Evolutionary conservation across 2,888 invertebrate genomes (phyloP).

Genomic region (Bimastos eiseni): DNA sequence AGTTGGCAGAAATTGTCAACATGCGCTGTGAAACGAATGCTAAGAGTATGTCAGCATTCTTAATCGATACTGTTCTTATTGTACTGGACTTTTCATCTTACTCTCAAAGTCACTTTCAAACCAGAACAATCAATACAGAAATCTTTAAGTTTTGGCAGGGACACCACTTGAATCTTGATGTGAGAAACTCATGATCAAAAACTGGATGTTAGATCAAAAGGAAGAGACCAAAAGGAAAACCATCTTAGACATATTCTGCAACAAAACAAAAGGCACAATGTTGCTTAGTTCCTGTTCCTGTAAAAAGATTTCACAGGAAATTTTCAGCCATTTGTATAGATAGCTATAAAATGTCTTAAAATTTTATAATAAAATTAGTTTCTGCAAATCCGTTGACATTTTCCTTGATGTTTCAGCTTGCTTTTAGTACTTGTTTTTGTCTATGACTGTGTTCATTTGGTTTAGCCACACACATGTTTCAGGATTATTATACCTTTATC

Average conservation of each 20-base stretch:
- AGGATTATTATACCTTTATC: background rate
- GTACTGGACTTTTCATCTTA: background rate
- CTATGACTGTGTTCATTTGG: background rate
- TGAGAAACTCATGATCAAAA: background rate
- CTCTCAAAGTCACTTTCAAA: background rate
- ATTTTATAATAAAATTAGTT: background rate
- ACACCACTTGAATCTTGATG: background rate
- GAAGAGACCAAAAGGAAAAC: background rate
- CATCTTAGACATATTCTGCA: background rate
- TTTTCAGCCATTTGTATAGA: background rate
- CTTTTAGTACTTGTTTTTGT: background rate
- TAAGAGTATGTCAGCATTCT: slow-evolving; percentile 31
- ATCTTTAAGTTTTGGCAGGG: background rate
- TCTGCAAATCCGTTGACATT: background rate
- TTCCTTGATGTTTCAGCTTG: background rate
- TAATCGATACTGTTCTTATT: background rate
- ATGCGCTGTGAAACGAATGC: slow-evolving; percentile 79
- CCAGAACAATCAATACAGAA: background rate
- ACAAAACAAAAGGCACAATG: background rate
- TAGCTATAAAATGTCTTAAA: too few relatives aligned
- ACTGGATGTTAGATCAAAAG: background rate
- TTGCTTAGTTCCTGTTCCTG: background rate
- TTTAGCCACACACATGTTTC: background rate
- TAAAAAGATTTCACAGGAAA: background rate
- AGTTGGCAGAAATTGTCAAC: slow-evolving; percentile 80